These are phyloP conservation scores for Nowickia ferox DNA, from an alignment of 2,888 invertebrate species.

Conservation along the genomic window DNA sequence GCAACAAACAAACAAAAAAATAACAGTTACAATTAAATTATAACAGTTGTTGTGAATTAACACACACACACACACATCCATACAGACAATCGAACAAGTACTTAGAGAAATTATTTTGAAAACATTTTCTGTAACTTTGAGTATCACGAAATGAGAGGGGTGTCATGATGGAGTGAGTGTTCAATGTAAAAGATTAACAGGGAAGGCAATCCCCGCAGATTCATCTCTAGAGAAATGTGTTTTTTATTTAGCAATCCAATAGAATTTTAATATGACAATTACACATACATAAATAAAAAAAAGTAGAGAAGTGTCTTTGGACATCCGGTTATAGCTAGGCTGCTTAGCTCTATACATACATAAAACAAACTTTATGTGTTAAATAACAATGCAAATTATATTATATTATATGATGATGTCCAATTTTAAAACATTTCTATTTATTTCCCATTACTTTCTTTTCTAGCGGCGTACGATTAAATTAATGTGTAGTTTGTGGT, in stretches of 20 bases:
- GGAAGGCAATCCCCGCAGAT: neutral
- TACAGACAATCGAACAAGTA: neutral
- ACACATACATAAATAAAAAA: neutral
- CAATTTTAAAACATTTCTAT: too few species aligned
- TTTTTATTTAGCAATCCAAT: constrained; percentile 26
- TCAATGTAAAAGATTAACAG: neutral
- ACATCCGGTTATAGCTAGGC: too few species aligned
- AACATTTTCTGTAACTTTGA: neutral
- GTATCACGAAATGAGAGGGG: neutral
- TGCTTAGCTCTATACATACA: too few species aligned
- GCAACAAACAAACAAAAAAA: neutral
- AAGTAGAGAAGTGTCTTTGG: too few species aligned
- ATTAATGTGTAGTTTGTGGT: too few species aligned
- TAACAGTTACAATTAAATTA: constrained; percentile 60
- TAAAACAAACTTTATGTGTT: too few species aligned
- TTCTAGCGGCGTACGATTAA: too few species aligned
- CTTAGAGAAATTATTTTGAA: constrained; percentile 33
- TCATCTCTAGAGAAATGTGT: constrained; percentile 11
- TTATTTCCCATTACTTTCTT: too few species aligned
- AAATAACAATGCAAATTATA: too few species aligned
- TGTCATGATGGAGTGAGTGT: neutral
- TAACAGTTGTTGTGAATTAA: constrained; percentile 66
- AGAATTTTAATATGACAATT: constrained; percentile 51
- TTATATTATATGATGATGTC: too few species aligned
- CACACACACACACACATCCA: neutral